Conservation (phyloP, 1,140 invertebrate species). For the Apolygus lucorum region DNA sequence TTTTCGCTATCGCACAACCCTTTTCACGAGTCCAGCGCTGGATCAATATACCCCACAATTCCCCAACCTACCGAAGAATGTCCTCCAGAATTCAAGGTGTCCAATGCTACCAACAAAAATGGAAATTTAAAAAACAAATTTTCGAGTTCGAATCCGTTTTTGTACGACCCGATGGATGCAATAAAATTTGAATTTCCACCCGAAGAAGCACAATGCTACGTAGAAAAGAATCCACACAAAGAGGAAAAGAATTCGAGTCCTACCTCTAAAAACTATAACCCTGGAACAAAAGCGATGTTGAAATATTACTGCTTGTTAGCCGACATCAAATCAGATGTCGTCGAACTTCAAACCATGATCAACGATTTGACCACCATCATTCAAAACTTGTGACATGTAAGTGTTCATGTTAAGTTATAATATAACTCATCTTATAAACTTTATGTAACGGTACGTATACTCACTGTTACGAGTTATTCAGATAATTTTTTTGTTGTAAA, state of each 20-base stretch:
- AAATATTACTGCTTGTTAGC: neutral
- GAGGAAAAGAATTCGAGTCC: neutral
- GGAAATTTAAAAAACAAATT: neutral
- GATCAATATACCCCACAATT: neutral
- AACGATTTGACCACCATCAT: neutral
- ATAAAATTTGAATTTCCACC: neutral
- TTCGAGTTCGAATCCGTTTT: neutral
- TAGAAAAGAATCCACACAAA: neutral
- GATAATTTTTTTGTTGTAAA: too few relatives aligned
- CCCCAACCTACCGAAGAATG: neutral
- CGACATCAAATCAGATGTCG: neutral
- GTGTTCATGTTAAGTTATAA: too few relatives aligned
- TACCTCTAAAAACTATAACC: neutral
- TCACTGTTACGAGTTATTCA: too few relatives aligned
- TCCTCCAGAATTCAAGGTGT: neutral
- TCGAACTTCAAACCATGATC: neutral
- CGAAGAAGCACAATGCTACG: neutral
- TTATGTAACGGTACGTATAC: too few relatives aligned
- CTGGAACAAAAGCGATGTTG: neutral
- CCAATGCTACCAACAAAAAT: neutral
- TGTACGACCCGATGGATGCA: neutral
- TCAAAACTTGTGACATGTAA: neutral
- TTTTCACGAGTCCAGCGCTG: too few relatives aligned
- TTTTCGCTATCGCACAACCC: too few relatives aligned
- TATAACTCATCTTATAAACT: too few relatives aligned